Percentiles rank a stretch among this genome's conserved stretches.
phyloP scores from a whole-genome alignment of 1,140 invertebrate genomes.

The Lepidurus packardi region DNA sequence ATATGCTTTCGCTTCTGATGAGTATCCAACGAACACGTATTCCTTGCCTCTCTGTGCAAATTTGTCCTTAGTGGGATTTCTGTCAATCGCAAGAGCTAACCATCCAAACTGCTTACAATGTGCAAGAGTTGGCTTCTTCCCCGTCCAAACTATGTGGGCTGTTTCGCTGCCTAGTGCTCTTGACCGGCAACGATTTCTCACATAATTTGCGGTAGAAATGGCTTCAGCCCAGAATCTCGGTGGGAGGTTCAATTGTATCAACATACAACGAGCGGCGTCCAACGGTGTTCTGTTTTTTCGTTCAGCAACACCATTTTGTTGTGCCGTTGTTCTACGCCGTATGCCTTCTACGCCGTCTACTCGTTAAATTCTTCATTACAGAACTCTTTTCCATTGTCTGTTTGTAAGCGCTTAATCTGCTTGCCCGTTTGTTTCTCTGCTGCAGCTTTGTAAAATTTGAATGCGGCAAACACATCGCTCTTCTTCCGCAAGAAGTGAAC shows the following conservation, averaged over 20 bases:
- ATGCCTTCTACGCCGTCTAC: conserved; percentile 44
- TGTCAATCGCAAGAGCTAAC: not conserved
- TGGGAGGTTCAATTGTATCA: conserved; percentile 42
- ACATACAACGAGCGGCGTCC: conserved; percentile 25
- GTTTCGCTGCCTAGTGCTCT: not conserved
- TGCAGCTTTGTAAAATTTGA: conserved; percentile 25
- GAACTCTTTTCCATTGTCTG: not conserved
- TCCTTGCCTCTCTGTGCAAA: not conserved
- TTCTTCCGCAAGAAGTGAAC: conserved; percentile 16
- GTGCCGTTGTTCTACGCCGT: conserved; percentile 42
- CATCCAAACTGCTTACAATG: not conserved
- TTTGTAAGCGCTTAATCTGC: conserved; percentile 28
- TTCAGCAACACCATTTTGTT: conserved; percentile 35
- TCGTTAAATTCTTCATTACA: conserved; percentile 24
- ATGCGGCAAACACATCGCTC: conserved; percentile 29
- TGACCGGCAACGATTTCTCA: conserved; percentile 34
- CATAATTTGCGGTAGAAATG: conserved; percentile 43
- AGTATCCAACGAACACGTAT: conserved; percentile 38
- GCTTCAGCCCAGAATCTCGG: conserved; percentile 48
- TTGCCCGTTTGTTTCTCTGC: not conserved
- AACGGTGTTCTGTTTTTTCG: conserved; percentile 30
- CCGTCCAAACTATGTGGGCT: not conserved
- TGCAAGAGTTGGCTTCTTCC: not conserved
- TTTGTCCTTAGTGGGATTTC: not conserved
- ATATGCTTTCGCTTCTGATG: conserved; percentile 27